These are phyloP conservation scores for Ammodytes dubius DNA, from an alignment of 2,113 vertebrate species.

Conservation along the genomic window DNA sequence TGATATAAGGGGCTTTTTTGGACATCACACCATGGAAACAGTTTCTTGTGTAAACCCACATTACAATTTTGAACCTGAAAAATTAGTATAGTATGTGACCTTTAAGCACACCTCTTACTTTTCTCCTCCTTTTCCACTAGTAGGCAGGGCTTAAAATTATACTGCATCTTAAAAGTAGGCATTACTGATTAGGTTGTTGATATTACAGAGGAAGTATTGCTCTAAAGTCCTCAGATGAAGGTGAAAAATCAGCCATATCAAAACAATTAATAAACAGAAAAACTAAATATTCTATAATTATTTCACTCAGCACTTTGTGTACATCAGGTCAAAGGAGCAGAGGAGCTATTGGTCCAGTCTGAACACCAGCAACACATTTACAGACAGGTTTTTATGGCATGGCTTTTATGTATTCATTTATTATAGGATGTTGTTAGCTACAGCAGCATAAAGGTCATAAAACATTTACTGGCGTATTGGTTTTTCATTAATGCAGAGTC, in stretches of 20 bases:
- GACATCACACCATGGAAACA: no score
- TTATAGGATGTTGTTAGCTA: not conserved
- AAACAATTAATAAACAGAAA: not conserved
- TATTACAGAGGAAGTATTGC: no score
- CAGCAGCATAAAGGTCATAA: conserved; percentile 15
- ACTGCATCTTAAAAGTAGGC: no score
- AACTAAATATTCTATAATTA: conserved; percentile 24
- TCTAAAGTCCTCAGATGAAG: not conserved
- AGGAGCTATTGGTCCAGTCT: not conserved
- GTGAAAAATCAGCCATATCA: not conserved
- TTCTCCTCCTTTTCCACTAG: no score
- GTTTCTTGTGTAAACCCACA: no score
- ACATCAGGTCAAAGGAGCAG: not conserved
- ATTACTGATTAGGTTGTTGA: no score
- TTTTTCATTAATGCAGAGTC: conserved; percentile 1
- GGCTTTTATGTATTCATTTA: not conserved
- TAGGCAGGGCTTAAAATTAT: no score
- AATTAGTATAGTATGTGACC: no score
- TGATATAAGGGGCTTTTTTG: no score
- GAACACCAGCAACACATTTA: not conserved
- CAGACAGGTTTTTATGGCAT: not conserved
- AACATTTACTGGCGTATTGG: not conserved
- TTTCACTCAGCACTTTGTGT: not conserved
- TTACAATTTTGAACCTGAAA: no score
- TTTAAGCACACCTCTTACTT: no score